Base-by-base conservation (phyloP, 2,113 vertebrate species). In the Alexandromys fortis region DNA sequence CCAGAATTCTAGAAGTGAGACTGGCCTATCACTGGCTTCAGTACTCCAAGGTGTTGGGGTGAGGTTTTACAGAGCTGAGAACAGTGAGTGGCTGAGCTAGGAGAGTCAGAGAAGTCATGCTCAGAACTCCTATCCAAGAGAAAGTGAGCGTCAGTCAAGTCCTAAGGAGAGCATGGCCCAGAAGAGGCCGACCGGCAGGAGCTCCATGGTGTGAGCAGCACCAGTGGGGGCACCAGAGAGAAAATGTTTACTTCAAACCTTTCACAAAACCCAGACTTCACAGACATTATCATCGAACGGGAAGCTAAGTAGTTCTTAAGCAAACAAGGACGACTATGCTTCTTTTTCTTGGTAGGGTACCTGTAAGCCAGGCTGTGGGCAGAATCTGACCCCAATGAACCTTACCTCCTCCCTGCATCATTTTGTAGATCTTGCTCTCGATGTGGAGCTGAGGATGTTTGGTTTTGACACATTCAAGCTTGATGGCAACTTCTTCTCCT, bases 351-450 rank as follows among this genome's bases (percentile, higher is more conserved):
- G 30, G 6, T 3, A 5, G 75, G 58, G 38, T 1, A 65, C 1
- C 61, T 70, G 1, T 12, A 3, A 30, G 86, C 7, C 7, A 47
- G 47, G 35, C 22, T 7, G 5, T 24, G 38, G 30, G 21, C 0
- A 2, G 35, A 22, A 10, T 6, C 35, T 35, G 12, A 58, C 33
- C 45, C 61, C 42, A 78, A 55, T 7, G 30, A 63, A 11, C 58
- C 82, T 85, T 65, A 99, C 99, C 99, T 99, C 99, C 99, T 91
- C 99, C 99, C 98, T 99, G 99, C 99, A 99, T 99, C 99, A 99
- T 99, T 98, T 99, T 99, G 99, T 99, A 99, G 98, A 99, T 99
- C 98, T 99, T 99, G 99, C 99, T 99, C 98, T 99, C 99, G 12
- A 99, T 99, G 98, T 99, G 99, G 81, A 99, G 99, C 98, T 99